These are phyloP conservation scores for Hoplodrina blanda DNA, from an alignment of 2,888 invertebrate species.

Conservation along the genomic window DNA sequence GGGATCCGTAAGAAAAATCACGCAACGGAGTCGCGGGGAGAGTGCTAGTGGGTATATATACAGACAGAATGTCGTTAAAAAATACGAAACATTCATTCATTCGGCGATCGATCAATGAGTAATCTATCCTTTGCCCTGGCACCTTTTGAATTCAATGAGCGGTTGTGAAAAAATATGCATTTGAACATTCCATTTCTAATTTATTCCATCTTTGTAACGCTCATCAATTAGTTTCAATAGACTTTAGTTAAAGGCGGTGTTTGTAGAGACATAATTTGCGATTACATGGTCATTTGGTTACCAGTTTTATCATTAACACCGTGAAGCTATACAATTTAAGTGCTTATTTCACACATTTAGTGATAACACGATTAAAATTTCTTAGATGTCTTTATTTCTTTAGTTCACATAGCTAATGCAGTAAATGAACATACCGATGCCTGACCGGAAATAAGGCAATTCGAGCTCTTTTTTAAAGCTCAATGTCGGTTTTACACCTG, in stretches of 20 bases:
- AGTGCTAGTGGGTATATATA: no score
- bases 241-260: conserved; percentile 39
- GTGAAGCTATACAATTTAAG: conserved; percentile 40
- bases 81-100: no score
- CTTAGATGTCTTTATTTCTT: conserved; percentile 14
- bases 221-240: conserved; percentile 35
- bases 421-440: not conserved
- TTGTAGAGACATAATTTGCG: conserved; percentile 51
- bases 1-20: no score
- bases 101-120: no score
- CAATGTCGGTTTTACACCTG: not conserved
- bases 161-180: not conserved
- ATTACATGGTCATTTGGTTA: conserved; percentile 53
- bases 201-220: conserved; percentile 24
- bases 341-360: conserved; percentile 49
- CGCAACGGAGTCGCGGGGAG: no score
- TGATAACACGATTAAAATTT: conserved; percentile 38
- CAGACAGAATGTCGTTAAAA: no score
- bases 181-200: conserved; percentile 20
- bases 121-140: not conserved
- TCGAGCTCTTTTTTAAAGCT: not conserved
- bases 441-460: not conserved
- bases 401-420: conserved; percentile 20
- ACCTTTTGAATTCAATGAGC: not conserved
- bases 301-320: conserved; percentile 40